These are phyloP conservation scores for Spongilla lacustris DNA, from an alignment of 37 sponge, comb jelly and placozoan genomes.

Conservation along the genomic window DNA sequence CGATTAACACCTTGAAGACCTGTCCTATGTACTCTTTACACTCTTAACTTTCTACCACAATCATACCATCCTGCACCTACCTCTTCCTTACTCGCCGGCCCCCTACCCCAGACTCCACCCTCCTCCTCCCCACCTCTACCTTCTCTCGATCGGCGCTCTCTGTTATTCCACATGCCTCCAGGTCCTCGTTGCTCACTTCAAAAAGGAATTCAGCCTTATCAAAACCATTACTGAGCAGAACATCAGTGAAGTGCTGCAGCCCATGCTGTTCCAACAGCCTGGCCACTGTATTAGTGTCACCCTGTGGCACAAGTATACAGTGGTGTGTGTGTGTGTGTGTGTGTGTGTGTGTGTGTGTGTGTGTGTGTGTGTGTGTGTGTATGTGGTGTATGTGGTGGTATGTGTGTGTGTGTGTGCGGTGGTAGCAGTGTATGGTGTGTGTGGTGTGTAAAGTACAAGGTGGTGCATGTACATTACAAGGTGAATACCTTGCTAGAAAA, in stretches of 20 bases:
- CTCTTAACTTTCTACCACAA: no score
- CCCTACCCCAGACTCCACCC: no score
- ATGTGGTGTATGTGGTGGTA: no score
- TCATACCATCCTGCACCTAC: no score
- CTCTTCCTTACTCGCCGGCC: no score
- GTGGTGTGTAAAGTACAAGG: no score
- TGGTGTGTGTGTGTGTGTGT: background rate
- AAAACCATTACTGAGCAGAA: conserved; percentile 64
- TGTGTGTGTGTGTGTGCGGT: background rate
- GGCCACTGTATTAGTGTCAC: conserved; percentile 37
- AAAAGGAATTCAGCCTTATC: conserved; percentile 62
- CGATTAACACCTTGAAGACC: no score
- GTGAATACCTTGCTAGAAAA: background rate
- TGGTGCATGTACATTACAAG: no score
- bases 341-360: background rate
- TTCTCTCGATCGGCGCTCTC: conserved; percentile 35
- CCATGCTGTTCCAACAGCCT: conserved; percentile 32
- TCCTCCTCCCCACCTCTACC: conserved; percentile 23
- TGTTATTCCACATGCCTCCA: conserved; percentile 51
- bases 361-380: conserved; percentile 7
- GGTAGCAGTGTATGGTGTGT: background rate
- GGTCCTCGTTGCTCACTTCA: conserved; percentile 56
- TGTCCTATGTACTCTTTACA: no score
- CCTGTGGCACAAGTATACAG: no score
- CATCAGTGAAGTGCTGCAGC: conserved; percentile 34